Evolutionary conservation across 2,888 invertebrate genomes (phyloP).

Genomic region (Alviniconcha strummeri): DNA sequence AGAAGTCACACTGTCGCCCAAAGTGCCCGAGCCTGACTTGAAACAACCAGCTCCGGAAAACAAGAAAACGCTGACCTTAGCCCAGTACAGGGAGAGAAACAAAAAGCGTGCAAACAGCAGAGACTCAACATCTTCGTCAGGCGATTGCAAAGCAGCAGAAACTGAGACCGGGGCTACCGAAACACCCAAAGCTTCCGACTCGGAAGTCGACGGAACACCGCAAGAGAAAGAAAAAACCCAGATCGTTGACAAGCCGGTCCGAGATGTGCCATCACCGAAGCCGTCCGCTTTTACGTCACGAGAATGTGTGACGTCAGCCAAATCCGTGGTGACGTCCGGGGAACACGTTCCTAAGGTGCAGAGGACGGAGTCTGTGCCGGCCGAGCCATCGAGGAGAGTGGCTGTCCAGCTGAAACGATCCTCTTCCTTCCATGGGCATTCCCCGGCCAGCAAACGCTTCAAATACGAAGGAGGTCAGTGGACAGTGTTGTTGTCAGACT

Average conservation of each 20-base stretch:
- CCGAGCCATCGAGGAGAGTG: conserved; percentile 3
- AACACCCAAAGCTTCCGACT: too few relatives aligned
- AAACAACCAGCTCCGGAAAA: background rate
- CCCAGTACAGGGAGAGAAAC: conserved; percentile 10
- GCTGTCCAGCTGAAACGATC: conserved; percentile 27
- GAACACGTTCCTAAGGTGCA: background rate
- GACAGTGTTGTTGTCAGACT: background rate
- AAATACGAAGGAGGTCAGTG: conserved; percentile 24
- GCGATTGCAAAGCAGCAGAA: background rate
- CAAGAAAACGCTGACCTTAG: conserved; percentile 13
- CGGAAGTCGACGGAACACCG: too few relatives aligned
- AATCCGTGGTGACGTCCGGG: background rate
- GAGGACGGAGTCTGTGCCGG: conserved; percentile 20
- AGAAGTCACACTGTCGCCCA: background rate
- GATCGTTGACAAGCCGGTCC: too few relatives aligned
- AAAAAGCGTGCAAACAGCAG: background rate
- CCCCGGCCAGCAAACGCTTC: conserved; percentile 23
- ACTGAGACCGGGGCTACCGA: too few relatives aligned
- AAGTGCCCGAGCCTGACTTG: background rate
- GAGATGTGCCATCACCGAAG: too few relatives aligned
- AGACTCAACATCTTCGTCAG: background rate
- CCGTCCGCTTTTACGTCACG: background rate
- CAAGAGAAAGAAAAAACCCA: too few relatives aligned
- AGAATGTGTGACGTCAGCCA: background rate
- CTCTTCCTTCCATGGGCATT: conserved; percentile 18